Evolutionary conservation across 2,888 invertebrate species (phyloP).

Genomic region (Anodontia alba): DNA sequence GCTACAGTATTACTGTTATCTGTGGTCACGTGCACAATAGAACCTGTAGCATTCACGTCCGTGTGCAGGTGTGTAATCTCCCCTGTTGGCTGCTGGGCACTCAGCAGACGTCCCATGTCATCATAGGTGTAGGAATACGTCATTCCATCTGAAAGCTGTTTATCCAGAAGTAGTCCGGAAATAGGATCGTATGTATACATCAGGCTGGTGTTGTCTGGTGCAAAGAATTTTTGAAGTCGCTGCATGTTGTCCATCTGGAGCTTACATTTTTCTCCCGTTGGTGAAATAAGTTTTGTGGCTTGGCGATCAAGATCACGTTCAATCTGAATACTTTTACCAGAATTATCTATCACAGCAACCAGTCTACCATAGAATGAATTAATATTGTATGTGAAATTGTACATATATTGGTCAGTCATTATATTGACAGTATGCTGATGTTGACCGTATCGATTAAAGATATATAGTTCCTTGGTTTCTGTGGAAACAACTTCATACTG

Average conservation of each 20-base stretch:
- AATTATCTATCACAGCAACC: constrained; percentile 96
- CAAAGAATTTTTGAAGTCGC: constrained; percentile 93
- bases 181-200: constrained; percentile 96
- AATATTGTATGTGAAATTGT: constrained; percentile 98
- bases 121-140: constrained; percentile 97
- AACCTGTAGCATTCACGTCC: constrained; percentile 83
- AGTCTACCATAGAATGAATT: constrained; percentile 98
- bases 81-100: constrained; percentile 95
- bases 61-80: constrained; percentile 90
- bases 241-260: constrained; percentile 96
- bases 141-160: constrained; percentile 87
- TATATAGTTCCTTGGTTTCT: constrained; percentile 93
- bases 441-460: constrained; percentile 91
- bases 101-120: constrained; percentile 93
- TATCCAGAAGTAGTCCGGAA: constrained; percentile 91
- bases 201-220: constrained; percentile 96
- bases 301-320: constrained; percentile 91
- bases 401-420: constrained; percentile 96
- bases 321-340: constrained; percentile 92
- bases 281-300: constrained; percentile 91
- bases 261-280: constrained; percentile 77
- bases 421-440: constrained; percentile 97
- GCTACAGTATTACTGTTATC: constrained; percentile 83
- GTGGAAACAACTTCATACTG: constrained; percentile 97
- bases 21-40: constrained; percentile 83